Percentiles rank a stretch among this genome's conserved stretches.
These are phyloP conservation scores for Eucidaris tribuloides DNA, from an alignment of 35 echinoderm and acorn worm genomes.

Conservation along the genomic window DNA sequence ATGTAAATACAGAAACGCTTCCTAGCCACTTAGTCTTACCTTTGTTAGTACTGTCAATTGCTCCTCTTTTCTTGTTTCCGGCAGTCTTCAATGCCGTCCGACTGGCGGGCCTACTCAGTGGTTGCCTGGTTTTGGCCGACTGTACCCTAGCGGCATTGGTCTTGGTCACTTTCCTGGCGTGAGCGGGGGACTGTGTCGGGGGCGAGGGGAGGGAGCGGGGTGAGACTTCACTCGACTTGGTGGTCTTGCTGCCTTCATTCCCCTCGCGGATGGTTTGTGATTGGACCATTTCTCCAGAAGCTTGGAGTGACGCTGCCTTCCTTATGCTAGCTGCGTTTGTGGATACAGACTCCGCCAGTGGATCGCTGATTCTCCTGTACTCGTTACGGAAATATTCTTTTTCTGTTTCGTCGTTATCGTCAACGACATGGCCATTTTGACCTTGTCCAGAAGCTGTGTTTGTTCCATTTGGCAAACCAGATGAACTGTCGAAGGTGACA, in stretches of 20 bases:
- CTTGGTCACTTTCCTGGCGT: background rate
- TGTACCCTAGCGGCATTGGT: background rate
- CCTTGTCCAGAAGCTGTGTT: background rate
- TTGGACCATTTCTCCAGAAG: background rate
- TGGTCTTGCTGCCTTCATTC: too few species aligned
- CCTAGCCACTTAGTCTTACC: too few species aligned
- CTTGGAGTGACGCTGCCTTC: background rate
- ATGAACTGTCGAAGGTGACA: conserved; percentile 1
- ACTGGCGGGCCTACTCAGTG: background rate
- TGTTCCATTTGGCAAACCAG: background rate
- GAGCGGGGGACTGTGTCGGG: background rate
- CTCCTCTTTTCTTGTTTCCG: too few species aligned
- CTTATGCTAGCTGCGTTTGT: background rate
- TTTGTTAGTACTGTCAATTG: too few species aligned
- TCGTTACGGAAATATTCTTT: background rate
- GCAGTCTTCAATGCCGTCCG: background rate
- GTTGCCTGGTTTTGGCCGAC: background rate
- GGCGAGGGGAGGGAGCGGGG: background rate
- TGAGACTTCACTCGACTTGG: background rate
- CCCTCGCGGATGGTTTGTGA: too few species aligned
- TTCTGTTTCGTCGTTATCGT: background rate
- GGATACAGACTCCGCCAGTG: background rate
- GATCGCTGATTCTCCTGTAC: background rate
- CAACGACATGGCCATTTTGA: too few species aligned
- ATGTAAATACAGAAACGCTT: too few species aligned